phyloP scores from a whole-genome alignment of 1,140 invertebrate genomes.

The Caerostris extrusa region DNA sequence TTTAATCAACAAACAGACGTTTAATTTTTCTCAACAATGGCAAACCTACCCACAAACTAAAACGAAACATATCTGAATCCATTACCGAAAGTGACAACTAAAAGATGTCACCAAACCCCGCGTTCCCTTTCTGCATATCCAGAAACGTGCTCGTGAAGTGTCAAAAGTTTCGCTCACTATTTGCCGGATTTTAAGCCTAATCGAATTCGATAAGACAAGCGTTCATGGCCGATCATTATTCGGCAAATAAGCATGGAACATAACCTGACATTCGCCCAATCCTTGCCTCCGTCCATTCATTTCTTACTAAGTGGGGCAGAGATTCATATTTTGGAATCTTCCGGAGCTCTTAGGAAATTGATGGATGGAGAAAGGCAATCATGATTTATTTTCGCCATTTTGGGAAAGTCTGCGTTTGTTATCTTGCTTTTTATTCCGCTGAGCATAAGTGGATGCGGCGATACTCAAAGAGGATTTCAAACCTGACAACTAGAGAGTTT shows the following conservation, averaged over 20 bases:
- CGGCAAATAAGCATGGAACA: constrained; percentile 50
- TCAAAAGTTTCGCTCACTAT: constrained; percentile 33
- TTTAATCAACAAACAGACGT: too few species aligned
- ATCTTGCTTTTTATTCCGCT: not conserved
- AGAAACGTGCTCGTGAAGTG: not conserved
- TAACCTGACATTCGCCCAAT: constrained; percentile 52
- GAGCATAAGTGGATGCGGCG: not conserved
- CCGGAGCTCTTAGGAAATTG: constrained; percentile 1
- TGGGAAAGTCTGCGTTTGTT: too few species aligned
- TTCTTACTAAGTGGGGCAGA: constrained; percentile 52
- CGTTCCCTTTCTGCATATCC: not conserved
- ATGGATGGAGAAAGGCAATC: constrained; percentile 60
- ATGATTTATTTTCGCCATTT: constrained; percentile 36
- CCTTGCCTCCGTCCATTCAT: constrained; percentile 2
- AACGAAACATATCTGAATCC: not conserved
- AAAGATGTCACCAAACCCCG: not conserved
- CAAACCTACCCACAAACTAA: too few species aligned
- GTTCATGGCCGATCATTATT: constrained; percentile 17
- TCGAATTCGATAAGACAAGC: constrained; percentile 59
- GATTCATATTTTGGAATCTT: constrained; percentile 31
- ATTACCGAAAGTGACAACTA: not conserved
- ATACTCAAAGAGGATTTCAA: too few species aligned
- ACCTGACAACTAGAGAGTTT: too few species aligned
- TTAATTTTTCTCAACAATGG: too few species aligned
- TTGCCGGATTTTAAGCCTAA: constrained; percentile 27